Evolutionary conservation across 2,113 vertebrate species (phyloP).

Genomic region (Neolamprologus variostigma): DNA sequence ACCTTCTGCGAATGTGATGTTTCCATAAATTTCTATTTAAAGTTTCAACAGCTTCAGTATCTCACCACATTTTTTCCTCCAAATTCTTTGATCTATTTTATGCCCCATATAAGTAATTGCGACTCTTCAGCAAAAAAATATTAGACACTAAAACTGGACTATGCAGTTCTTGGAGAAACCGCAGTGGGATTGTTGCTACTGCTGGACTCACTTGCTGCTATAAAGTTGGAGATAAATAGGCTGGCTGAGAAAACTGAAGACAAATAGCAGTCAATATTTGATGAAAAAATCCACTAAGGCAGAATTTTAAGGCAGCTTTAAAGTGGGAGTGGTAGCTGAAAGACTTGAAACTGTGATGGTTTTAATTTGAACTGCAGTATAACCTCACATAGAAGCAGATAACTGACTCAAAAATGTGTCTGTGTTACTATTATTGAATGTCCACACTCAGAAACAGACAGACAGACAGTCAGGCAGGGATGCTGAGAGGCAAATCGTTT

Average conservation of each 20-base stretch:
- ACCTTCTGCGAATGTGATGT: background rate
- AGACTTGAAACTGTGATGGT: background rate
- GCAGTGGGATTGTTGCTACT: background rate
- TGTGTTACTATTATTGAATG: background rate
- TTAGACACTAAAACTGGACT: background rate
- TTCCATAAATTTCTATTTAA: background rate
- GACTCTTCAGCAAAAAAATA: background rate
- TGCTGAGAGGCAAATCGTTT: background rate
- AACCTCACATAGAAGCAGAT: background rate
- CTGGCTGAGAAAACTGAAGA: background rate
- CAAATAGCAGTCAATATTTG: background rate
- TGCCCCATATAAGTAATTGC: background rate
- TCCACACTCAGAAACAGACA: background rate
- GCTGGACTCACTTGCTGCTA: background rate
- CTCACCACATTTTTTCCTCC: background rate
- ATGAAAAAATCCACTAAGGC: background rate
- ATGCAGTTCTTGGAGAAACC: background rate
- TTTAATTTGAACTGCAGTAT: background rate
- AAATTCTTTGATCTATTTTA: background rate
- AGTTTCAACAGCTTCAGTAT: background rate
- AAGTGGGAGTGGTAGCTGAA: background rate
- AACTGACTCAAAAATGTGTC: background rate
- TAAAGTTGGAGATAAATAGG: background rate
- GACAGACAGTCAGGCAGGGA: background rate
- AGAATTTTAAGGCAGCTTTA: background rate